These are phyloP conservation scores for Pica pica DNA, from an alignment of 2,113 vertebrate species.

Conservation along the genomic window DNA sequence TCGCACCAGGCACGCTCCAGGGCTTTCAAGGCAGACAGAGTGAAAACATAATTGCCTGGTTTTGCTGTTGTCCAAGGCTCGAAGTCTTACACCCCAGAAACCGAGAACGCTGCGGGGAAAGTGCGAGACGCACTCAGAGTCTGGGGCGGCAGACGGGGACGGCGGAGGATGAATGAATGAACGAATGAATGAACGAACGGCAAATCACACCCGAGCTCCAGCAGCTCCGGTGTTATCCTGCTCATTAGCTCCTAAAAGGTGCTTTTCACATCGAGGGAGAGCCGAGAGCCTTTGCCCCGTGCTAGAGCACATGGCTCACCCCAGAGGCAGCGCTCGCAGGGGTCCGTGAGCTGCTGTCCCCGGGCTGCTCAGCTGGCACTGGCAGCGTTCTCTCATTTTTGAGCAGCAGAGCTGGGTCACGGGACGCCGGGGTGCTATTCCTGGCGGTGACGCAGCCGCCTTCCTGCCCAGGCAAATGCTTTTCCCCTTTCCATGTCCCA, in stretches of 20 bases:
- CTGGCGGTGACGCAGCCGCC: background rate
- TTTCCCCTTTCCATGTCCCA: background rate
- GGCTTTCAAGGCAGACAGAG: background rate
- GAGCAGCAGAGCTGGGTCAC: background rate
- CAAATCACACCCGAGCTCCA: background rate
- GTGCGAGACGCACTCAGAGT: background rate
- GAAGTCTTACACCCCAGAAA: background rate
- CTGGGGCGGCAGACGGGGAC: background rate
- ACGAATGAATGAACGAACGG: rapidly evolving
- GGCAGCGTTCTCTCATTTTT: background rate
- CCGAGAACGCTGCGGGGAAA: background rate
- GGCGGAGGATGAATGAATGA: background rate
- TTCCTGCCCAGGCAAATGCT: background rate
- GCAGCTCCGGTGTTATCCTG: rapidly evolving
- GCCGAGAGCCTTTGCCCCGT: rapidly evolving
- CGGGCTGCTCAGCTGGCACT: rapidly evolving
- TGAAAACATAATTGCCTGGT: background rate
- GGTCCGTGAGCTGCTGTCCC: background rate
- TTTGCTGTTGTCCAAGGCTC: background rate
- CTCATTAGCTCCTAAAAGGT: background rate
- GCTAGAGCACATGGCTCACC: rapidly evolving
- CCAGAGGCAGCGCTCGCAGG: rapidly evolving
- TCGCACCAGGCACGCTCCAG: background rate
- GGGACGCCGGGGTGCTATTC: background rate
- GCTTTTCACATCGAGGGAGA: background rate